phyloP scores from a whole-genome alignment of 2,888 invertebrate species.

The Colostygia pectinataria region DNA sequence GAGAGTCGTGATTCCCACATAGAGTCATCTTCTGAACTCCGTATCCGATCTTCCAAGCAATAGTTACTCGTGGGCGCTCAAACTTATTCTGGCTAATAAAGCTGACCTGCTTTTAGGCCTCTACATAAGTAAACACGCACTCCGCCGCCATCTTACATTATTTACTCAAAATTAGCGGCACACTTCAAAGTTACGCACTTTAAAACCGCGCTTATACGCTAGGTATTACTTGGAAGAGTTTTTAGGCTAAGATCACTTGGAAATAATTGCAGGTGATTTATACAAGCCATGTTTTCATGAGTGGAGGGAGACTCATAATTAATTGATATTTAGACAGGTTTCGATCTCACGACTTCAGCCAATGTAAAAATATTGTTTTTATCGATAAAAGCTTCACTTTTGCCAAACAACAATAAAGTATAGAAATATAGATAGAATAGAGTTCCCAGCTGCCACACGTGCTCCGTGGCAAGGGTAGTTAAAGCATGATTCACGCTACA shows the following conservation, averaged over 20 bases:
- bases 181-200: constrained; percentile 6
- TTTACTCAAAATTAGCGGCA: constrained; percentile 21
- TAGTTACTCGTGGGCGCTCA: no score
- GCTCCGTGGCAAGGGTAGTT: not conserved
- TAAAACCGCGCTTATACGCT: no score
- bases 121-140: constrained; percentile 25
- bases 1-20: no score
- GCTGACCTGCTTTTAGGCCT: constrained; percentile 21
- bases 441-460: not conserved
- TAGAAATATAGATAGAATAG: not conserved
- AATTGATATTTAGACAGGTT: no score
- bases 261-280: not conserved
- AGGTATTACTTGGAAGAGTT: not conserved
- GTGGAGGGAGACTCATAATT: no score
- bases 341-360: no score
- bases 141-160: constrained; percentile 20
- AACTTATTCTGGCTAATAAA: constrained; percentile 16
- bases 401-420: not conserved
- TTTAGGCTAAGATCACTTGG: not conserved
- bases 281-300: no score
- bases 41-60: no score
- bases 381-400: not conserved
- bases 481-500: not conserved
- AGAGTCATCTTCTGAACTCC: no score
- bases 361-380: no score